These are phyloP conservation scores for Ophion obscuratus DNA, from an alignment of 2,888 invertebrate species.

Conservation along the genomic window DNA sequence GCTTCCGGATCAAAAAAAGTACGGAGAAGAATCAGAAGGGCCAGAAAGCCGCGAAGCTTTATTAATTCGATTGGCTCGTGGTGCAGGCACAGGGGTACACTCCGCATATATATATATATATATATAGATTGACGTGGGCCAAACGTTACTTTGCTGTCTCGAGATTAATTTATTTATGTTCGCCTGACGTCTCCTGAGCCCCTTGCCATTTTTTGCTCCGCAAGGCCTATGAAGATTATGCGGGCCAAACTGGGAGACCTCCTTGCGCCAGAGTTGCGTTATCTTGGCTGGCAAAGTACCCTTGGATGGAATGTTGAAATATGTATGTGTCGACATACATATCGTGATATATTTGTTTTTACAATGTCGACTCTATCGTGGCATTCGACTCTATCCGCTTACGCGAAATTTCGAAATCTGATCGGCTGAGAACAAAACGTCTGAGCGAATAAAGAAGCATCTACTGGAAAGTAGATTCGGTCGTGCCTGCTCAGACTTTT, in stretches of 20 bases:
- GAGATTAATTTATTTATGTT: slow-evolving; percentile 31
- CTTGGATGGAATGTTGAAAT: neutral
- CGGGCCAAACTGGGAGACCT: neutral
- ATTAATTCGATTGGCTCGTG: slow-evolving; percentile 60
- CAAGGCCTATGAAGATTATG: neutral
- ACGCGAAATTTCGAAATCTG: neutral
- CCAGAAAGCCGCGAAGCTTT: slow-evolving; percentile 41
- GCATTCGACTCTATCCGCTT: neutral
- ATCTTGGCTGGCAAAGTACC: neutral
- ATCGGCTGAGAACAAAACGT: neutral
- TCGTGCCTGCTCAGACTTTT: neutral
- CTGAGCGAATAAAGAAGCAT: neutral
- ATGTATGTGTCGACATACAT: neutral
- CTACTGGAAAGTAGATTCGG: neutral
- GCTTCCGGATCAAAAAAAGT: slow-evolving; percentile 20
- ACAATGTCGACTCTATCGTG: neutral
- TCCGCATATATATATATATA: neutral
- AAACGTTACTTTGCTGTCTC: slow-evolving; percentile 31
- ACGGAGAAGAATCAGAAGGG: slow-evolving; percentile 23
- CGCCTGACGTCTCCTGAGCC: neutral
- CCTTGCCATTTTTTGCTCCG: neutral
- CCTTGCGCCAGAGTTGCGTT: neutral
- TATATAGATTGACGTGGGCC: slow-evolving; percentile 34
- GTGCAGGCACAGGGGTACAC: slow-evolving; percentile 9
- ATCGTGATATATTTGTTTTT: neutral